Evolutionary conservation across 2,797 vertebrate genomes (phyloP), one percentile per base, ranked within the genome.

Genomic region (Pangasius mekongensis): DNA sequence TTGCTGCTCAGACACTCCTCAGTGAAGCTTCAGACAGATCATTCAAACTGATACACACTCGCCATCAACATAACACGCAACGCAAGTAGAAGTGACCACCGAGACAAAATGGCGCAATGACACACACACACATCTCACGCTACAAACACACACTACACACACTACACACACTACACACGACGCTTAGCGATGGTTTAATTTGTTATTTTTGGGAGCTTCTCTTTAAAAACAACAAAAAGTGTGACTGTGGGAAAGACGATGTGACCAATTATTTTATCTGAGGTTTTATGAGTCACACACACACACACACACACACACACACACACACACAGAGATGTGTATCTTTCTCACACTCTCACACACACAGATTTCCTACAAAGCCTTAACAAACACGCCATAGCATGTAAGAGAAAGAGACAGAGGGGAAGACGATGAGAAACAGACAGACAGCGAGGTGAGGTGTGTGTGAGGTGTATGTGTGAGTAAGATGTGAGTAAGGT

Each of bases 291-390:
- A 62, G 60, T 33, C 69, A 36, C 67, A 69, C 1, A 71, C 67
- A 36, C 69, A 71, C 18, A 16, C 30, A 67, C 66, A 67, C 66
- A 66, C 64, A 71, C 6, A 39, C 90, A 90, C 83, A 43, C 69
- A 39, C 33, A 71, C 62, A 13, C 62, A 66, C 62, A 66, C 64
- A 30, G 3, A 10, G 9, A 64, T n/a, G 22, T 49, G 78, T 66
- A 33, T 33, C 66, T 67, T 5, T 30, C 13, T 30, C 27, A 67
- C 66, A 24, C 22, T 24, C 64, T 33, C 11, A 67, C 66, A 69
- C n/a, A 67, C 30, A 69, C 66, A 69, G 1, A 36, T 20, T 69
- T 69, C 33, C 16, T 16, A 36, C 30, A 69, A 36, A 36, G 14
- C 3, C 67, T 69, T 69, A 69, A 67, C n/a, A 30, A 66, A 67